phyloP scores from a whole-genome alignment of 2,888 invertebrate species.

The Ernsta delagoae region DNA sequence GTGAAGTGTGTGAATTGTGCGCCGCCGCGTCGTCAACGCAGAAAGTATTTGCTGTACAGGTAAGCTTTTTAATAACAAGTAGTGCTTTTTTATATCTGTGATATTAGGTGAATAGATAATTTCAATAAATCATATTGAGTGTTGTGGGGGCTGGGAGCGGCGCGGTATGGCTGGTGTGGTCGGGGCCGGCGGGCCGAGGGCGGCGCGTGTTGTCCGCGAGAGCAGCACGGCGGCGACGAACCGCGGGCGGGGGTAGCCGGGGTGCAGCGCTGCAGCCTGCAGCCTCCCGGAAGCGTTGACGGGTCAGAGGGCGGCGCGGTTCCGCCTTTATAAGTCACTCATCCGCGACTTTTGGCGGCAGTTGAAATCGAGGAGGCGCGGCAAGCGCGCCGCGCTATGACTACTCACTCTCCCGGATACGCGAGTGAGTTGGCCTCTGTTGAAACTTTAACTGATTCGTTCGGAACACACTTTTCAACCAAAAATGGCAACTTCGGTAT shows the following conservation, averaged over 20 bases:
- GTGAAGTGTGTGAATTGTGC: too few species aligned
- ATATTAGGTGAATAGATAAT: too few species aligned
- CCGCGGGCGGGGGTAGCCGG: slow-evolving; percentile 13
- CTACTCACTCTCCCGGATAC: slow-evolving; percentile 28
- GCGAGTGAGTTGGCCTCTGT: slow-evolving; percentile 42
- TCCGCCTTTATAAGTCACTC: slow-evolving; percentile 13
- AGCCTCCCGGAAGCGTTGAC: slow-evolving; percentile 8
- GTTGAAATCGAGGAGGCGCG: slow-evolving; percentile 47
- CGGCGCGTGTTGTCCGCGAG: too few species aligned
- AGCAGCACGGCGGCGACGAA: not conserved
- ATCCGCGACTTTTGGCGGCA: slow-evolving; percentile 41
- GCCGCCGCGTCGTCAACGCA: too few species aligned
- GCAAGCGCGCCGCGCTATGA: slow-evolving; percentile 44
- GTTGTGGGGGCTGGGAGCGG: not conserved
- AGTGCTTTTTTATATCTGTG: too few species aligned
- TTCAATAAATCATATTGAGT: too few species aligned
- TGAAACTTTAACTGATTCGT: not conserved
- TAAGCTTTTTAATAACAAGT: too few species aligned
- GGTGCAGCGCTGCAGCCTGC: slow-evolving; percentile 36
- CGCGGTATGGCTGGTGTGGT: too few species aligned
- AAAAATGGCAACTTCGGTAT: not conserved
- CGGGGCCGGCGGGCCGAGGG: not conserved
- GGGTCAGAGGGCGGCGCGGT: slow-evolving; percentile 20
- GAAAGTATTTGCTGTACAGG: too few species aligned
- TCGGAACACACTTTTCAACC: not conserved